Conservation (phyloP, 2,888 invertebrate genomes). For the Eupelmus urozonus region DNA sequence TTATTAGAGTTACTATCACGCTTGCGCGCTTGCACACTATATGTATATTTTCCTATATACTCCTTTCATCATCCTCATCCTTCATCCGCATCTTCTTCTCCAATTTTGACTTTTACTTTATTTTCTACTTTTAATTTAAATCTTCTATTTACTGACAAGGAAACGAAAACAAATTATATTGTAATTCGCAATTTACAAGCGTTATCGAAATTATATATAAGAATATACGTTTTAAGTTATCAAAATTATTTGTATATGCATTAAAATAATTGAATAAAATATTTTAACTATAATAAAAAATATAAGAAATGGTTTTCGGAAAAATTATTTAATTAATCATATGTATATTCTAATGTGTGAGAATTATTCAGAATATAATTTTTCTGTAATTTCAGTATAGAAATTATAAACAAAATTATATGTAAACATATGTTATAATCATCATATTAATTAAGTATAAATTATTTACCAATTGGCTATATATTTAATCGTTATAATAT, state of each 20-base stretch:
- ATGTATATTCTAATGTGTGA: no score
- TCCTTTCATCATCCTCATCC: background rate
- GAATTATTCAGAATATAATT: no score
- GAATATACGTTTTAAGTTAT: slow-evolving; percentile 3
- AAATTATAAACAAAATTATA: no score
- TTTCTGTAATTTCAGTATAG: no score
- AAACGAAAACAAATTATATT: background rate
- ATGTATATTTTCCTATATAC: slow-evolving; percentile 44
- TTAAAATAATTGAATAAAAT: background rate
- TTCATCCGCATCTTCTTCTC: background rate
- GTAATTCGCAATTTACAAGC: background rate
- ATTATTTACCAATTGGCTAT: no score
- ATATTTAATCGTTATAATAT: no score
- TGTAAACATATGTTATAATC: no score
- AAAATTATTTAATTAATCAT: no score
- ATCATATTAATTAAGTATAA: no score
- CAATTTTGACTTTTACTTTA: background rate
- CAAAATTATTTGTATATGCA: background rate
- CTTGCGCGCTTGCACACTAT: slow-evolving; percentile 42
- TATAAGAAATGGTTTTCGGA: no score
- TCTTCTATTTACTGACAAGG: background rate
- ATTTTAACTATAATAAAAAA: background rate
- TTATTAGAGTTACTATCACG: slow-evolving; percentile 53
- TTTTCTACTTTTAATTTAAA: background rate
- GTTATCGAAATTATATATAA: slow-evolving; percentile 1